Base-by-base conservation (phyloP, 1,140 invertebrate genomes). In the Leptopilina boulardi region DNA sequence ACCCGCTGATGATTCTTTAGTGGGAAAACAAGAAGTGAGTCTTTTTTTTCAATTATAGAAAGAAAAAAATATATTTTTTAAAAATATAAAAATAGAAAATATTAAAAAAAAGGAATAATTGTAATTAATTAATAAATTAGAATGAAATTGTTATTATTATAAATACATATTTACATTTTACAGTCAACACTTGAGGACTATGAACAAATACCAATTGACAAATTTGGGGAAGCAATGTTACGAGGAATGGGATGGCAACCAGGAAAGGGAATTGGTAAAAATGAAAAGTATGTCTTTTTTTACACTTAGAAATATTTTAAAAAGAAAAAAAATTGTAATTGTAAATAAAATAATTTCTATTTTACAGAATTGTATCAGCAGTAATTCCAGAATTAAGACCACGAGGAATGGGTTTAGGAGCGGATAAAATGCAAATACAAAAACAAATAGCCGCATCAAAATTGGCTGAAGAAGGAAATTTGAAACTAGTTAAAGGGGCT, bases 201-300 rank as follows among this genome's bases (percentile, higher is more conserved):
- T 92, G 97, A 98, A 85, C 92, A 93, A 82, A 94, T 98, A 71
- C 98, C 98, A 1, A 94, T 99, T 66, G 93, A 94, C 87, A 93
- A 96, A 66, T 99, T 95, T 95, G 98, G 98, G 8, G 80, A 97
- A 83, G 98, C 98, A 5, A 96, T 99, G 95, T 91, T 99, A 15
- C 90, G 97, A 83, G 98, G 98, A 42, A 99, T 99, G 98, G 98
- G 98, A 0, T 99, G 97, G 97, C 93, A 94, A 81, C 93, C 95
- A 79, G 94, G 91, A 38, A 94, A 93, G 92, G 96, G 93, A 82
- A 94, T 94, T 86, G 95, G 93, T 72, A 93, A 91, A 88, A 93
- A 92, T 88, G 90, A 91, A 81, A 92, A 92, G 93, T 94, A 86
- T 66, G 84, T 23, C 21, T 56, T 30, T 66, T 66, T n/a, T 89